phyloP scores from a whole-genome alignment of 2,113 vertebrate species.

The Grammomys surdaster region DNA sequence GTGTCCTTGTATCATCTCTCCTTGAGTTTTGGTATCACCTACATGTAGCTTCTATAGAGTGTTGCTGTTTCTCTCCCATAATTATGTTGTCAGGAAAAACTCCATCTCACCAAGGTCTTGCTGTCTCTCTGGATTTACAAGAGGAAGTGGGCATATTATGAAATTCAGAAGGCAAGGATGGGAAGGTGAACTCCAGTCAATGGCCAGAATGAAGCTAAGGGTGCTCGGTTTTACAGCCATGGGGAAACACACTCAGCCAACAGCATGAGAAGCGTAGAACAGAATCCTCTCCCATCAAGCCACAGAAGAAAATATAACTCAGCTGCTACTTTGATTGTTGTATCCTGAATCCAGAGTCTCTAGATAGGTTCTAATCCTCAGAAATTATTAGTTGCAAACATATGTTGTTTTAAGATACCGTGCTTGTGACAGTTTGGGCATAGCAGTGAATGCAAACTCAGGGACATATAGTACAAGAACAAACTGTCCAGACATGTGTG shows the following conservation, averaged over 20 bases:
- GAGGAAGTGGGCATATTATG: not conserved
- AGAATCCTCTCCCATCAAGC: not conserved
- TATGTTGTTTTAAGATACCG: not conserved
- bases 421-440: not conserved
- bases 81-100: not conserved
- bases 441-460: not conserved
- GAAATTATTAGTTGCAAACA: not conserved
- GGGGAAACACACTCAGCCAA: not conserved
- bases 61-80: not conserved
- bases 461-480: not conserved
- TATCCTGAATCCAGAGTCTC: conserved; percentile 24
- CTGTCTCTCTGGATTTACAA: not conserved
- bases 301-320: conserved; percentile 1
- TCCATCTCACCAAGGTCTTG: not conserved
- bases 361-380: not conserved
- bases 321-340: not conserved
- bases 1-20: not conserved
- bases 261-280: not conserved
- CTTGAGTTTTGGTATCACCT: not conserved
- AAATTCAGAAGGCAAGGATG: not conserved
- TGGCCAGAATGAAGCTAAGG: not conserved
- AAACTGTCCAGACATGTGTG: not conserved
- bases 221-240: not conserved
- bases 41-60: not conserved
- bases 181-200: not conserved